Evolutionary conservation across 2,888 invertebrate species (phyloP).

Genomic region (Seira ritae): DNA sequence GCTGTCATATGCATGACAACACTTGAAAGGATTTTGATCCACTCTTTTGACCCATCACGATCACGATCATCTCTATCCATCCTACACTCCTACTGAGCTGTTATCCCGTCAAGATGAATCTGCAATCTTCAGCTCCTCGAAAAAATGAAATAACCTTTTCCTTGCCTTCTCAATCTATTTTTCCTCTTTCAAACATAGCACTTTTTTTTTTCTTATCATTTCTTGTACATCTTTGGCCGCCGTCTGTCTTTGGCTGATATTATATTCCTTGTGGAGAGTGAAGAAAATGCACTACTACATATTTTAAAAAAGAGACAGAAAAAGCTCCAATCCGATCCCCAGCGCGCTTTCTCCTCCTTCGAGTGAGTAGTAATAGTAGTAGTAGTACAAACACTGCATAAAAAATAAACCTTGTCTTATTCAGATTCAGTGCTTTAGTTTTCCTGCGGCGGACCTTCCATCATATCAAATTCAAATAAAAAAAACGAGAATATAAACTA

Average conservation of each 20-base stretch:
- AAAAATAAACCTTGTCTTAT: not conserved
- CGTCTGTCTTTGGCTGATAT: no score
- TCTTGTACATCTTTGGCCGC: no score
- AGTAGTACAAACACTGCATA: not conserved
- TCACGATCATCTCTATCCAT: slow-evolving; percentile 60
- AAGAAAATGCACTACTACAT: no score
- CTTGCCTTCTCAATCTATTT: slow-evolving; percentile 11
- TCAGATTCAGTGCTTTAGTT: slow-evolving; percentile 39
- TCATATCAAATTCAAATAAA: slow-evolving; percentile 50
- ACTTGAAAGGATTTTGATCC: slow-evolving; percentile 62
- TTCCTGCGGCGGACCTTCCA: slow-evolving; percentile 23
- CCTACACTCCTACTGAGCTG: slow-evolving; percentile 46
- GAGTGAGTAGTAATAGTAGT: no score
- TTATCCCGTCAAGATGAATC: slow-evolving; percentile 58
- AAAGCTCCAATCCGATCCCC: not conserved
- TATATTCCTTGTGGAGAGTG: no score
- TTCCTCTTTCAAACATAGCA: not conserved
- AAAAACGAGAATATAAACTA: slow-evolving; percentile 20
- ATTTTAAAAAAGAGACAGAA: no score
- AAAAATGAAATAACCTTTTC: slow-evolving; percentile 45
- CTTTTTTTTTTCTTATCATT: slow-evolving; percentile 4
- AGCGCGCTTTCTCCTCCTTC: not conserved
- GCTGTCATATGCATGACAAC: slow-evolving; percentile 62
- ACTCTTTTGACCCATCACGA: slow-evolving; percentile 62
- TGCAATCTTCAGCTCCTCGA: slow-evolving; percentile 41